Evolutionary conservation across 2,888 invertebrate species (phyloP), one percentile per base, ranked within the genome.

Genomic region (Trissolcus japonicus): DNA sequence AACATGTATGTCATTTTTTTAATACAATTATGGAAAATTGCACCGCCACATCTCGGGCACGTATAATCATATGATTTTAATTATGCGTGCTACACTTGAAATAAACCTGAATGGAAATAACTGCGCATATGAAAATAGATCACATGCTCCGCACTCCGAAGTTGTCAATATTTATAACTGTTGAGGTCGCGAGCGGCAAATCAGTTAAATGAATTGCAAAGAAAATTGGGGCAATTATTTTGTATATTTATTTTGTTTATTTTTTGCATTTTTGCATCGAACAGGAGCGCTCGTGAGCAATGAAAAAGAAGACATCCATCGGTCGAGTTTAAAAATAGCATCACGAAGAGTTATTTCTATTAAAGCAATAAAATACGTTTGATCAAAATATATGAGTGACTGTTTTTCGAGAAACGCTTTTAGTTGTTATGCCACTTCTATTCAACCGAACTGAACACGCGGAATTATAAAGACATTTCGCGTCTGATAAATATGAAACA

Each of bases 401-500:
- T 69, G 51, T 57, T 65, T 75, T 63, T 68, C 62, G 40, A 60
- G 54, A 19, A 54, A 55, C 50, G 41, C 55, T 60, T 51, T 16
- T 57, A 57, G 61, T 67, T 68, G 61, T 67, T 68, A 68, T 60
- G 65, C 65, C 29, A 40, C 56, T 66, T 60, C 62, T 46, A 69
- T 59, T 76, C 53, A 55, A 69, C 63, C 63, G 65, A 56, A 16
- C 66, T 65, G 69, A 76, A 60, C 76, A 55, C n/a, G n/a, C n/a
- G n/a, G n/a, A n/a, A n/a, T 69, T 60, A 76, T 76, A 61, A 67
- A 76, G 71, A 67, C 76, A 63, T 72, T 72, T 50, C 62, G 54
- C 62, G 76, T 76, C 76, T 59, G 76, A 76, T 76, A 67, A 76
- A 57, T 63, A 63, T 67, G 67, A 76, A 72, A 72, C 67, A 67